phyloP scores from a whole-genome alignment of 2,797 vertebrate species.

The Malurus leucopterus region DNA sequence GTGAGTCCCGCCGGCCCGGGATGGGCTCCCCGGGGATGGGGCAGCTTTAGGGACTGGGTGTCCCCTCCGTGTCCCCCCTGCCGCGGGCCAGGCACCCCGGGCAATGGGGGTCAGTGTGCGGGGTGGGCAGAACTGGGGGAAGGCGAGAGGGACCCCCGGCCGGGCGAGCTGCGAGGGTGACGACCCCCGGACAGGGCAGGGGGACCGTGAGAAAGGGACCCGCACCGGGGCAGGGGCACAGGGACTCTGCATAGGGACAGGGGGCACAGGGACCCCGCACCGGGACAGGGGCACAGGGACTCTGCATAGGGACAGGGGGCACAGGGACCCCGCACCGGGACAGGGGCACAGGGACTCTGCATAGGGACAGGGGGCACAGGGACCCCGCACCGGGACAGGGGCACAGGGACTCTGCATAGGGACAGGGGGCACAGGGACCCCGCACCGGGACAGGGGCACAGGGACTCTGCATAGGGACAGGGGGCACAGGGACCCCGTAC shows the following conservation, averaged over 20 bases:
- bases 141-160: not conserved
- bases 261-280: not conserved
- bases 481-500: too few relatives aligned
- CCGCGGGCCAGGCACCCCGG: not conserved
- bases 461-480: not conserved
- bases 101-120: not conserved
- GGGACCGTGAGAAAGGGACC: not conserved
- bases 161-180: not conserved
- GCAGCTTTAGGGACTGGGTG: not conserved
- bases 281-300: not conserved
- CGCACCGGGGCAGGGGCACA: too few relatives aligned
- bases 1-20: constrained; percentile 55
- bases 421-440: not conserved
- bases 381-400: too few relatives aligned
- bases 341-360: not conserved
- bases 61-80: not conserved
- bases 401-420: too few relatives aligned
- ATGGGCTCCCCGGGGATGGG: not conserved
- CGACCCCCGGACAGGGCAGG: not conserved
- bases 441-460: not conserved
- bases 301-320: too few relatives aligned
- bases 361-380: too few relatives aligned
- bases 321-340: too few relatives aligned
- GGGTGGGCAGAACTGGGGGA: not conserved
- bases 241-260: too few relatives aligned